Evolutionary conservation across 2,888 invertebrate genomes (phyloP).

Genomic region (Tenthredo livida): DNA sequence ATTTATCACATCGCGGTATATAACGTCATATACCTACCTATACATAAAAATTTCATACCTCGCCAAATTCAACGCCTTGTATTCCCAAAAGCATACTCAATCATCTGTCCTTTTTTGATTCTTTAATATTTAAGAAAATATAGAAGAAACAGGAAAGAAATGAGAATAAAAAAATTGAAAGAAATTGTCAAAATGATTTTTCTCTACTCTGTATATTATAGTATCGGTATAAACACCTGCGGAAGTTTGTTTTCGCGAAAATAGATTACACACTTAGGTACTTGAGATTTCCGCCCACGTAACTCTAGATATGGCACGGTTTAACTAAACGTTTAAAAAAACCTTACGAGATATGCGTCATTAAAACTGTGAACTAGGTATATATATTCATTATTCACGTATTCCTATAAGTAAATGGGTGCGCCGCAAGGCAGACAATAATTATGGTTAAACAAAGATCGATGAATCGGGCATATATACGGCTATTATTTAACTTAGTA

Average conservation of each 20-base stretch:
- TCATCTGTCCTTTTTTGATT: not conserved
- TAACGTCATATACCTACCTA: not conserved
- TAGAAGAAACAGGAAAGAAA: not conserved
- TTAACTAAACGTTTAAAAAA: constrained; percentile 15
- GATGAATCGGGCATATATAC: not conserved
- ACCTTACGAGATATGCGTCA: not conserved
- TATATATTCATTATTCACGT: not conserved
- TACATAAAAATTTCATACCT: not conserved
- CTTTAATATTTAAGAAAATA: not conserved
- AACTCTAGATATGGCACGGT: constrained; percentile 38
- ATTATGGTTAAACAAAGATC: constrained; percentile 24
- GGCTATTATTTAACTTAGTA: not conserved
- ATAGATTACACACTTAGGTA: not conserved
- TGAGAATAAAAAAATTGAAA: not conserved
- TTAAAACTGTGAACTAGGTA: not conserved
- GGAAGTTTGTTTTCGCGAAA: constrained; percentile 40
- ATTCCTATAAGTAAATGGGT: constrained; percentile 7
- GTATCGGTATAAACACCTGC: not conserved
- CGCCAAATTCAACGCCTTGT: not conserved
- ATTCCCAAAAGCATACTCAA: not conserved
- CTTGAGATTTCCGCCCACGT: constrained; percentile 29
- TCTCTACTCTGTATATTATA: not conserved
- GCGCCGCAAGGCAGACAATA: not conserved
- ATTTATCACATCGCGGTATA: not conserved
- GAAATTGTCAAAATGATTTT: no score